Evolutionary conservation across 2,797 vertebrate species (phyloP).

Genomic region (Macropus fuliginosus): DNA sequence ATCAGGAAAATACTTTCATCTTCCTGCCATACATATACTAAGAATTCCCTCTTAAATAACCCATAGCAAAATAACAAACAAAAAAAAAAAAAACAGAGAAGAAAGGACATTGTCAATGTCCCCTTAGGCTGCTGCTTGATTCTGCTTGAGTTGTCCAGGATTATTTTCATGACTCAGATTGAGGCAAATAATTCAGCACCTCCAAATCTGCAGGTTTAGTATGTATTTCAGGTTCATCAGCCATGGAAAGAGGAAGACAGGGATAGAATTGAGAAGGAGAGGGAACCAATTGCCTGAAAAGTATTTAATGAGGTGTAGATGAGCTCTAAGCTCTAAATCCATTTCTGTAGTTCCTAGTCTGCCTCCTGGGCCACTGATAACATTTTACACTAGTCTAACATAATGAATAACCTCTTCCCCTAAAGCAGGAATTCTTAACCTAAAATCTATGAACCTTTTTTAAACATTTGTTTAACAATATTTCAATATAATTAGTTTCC

Average conservation of each 20-base stretch:
- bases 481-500: not conserved
- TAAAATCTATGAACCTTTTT: not conserved
- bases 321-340: not conserved
- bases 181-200: slow-evolving; percentile 55
- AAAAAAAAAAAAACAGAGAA: not conserved
- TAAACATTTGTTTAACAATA: not conserved
- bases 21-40: not conserved
- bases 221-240: slow-evolving; percentile 39
- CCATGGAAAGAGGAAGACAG: not conserved
- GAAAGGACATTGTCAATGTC: slow-evolving; percentile 63
- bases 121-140: slow-evolving; percentile 53
- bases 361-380: not conserved
- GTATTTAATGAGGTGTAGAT: slow-evolving; percentile 20
- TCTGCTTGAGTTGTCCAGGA: slow-evolving; percentile 52
- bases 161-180: slow-evolving; percentile 73
- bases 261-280: not conserved
- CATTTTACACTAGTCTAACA: slow-evolving; percentile 60
- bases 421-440: not conserved
- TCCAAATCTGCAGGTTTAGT: slow-evolving; percentile 15
- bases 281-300: slow-evolving; percentile 17
- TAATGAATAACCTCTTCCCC: slow-evolving; percentile 4
- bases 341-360: slow-evolving; percentile 31
- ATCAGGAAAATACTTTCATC: not conserved
- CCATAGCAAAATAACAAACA: not conserved
- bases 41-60: slow-evolving; percentile 18